Evolutionary conservation across 2,797 vertebrate genomes (phyloP).

Genomic region (Pangasius mekongensis): DNA sequence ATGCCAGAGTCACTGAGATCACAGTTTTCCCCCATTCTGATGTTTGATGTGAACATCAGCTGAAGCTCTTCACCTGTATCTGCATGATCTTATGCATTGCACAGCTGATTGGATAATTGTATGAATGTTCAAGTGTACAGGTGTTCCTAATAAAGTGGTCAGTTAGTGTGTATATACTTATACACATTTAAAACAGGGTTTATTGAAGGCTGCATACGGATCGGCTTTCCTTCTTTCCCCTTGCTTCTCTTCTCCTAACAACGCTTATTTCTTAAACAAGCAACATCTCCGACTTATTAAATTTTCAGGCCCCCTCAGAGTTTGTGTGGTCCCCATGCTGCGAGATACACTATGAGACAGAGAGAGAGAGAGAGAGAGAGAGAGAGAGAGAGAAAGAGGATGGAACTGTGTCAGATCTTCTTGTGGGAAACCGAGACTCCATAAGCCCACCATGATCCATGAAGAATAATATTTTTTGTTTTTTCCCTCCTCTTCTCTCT

Average conservation of each 20-base stretch:
- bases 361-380: conserved; percentile 75
- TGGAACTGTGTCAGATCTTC: conserved; percentile 79
- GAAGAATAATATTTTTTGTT: conserved; percentile 76
- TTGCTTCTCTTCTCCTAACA: background rate
- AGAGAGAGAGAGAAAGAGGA: conserved; percentile 76
- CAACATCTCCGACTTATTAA: background rate
- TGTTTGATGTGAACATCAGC: background rate
- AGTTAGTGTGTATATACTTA: background rate
- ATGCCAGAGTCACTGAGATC: background rate
- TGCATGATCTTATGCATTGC: background rate
- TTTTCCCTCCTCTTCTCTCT: conserved; percentile 49
- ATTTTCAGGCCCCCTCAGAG: conserved; percentile 59
- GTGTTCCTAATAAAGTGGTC: background rate
- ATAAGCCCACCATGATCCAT: conserved; percentile 85
- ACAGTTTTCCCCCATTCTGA: too few species aligned
- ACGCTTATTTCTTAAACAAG: conserved; percentile 5
- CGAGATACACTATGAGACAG: background rate
- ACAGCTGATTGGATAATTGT: background rate
- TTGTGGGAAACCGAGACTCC: conserved; percentile 94
- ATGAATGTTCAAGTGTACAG: background rate
- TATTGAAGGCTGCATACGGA: background rate
- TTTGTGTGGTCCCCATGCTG: conserved; percentile 90
- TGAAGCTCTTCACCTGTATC: background rate
- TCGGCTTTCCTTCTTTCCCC: too few species aligned
- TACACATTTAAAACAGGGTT: background rate